Evolutionary conservation across 2,797 vertebrate species (phyloP).

Genomic region (Peromyscus melanophrys): DNA sequence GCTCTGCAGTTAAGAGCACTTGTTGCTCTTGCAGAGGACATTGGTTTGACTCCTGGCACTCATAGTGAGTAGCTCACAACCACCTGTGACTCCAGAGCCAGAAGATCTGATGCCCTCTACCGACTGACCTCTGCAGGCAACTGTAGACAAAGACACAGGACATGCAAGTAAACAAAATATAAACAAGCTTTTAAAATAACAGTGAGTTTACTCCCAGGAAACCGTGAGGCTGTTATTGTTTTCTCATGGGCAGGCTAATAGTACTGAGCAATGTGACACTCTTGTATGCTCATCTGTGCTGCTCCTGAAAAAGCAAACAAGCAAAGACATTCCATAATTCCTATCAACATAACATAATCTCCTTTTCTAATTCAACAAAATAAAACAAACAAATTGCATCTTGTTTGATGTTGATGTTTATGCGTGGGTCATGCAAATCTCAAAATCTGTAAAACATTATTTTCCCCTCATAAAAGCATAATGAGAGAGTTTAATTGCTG

Average conservation of each 20-base stretch:
- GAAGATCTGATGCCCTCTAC: neutral
- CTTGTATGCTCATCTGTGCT: conserved; percentile 64
- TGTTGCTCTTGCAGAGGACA: neutral
- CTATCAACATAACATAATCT: neutral
- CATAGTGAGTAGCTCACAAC: neutral
- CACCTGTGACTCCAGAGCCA: neutral
- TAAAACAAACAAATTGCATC: conserved; percentile 69
- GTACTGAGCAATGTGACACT: neutral
- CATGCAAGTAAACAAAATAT: neutral
- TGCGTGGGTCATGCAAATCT: conserved; percentile 56
- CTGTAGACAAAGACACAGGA: neutral
- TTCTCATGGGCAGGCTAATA: conserved; percentile 32
- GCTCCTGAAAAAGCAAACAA: conserved; percentile 50
- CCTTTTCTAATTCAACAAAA: conserved; percentile 69
- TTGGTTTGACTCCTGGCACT: neutral
- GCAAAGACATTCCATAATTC: conserved; percentile 36
- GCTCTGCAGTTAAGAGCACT: neutral
- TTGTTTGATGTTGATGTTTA: conserved; percentile 69
- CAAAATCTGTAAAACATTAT: conserved; percentile 57
- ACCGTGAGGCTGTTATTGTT: conserved; percentile 21
- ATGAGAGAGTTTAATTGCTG: conserved; percentile 69
- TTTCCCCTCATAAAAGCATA: conserved; percentile 44
- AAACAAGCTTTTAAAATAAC: conserved; percentile 32
- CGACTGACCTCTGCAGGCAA: neutral
- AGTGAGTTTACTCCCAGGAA: neutral